A percentile compares a stretch with the other conserved stretches of the same genome.
Conservation (phyloP, 92 coral and sea anemone genomes). For the Plumapathes pennacea region DNA sequence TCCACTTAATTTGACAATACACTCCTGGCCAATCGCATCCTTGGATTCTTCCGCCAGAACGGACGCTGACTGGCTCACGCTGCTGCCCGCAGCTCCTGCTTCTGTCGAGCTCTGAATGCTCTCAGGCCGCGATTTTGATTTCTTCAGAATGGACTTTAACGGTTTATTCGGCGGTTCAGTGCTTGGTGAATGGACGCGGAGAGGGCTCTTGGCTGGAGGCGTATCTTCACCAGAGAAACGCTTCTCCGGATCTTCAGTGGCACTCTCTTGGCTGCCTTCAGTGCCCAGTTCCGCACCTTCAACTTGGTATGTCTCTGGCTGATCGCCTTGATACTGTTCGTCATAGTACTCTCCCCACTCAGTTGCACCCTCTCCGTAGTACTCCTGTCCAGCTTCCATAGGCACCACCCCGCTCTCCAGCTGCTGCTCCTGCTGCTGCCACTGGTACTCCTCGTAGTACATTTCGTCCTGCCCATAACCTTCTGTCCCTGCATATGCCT, state of each 20-base stretch:
- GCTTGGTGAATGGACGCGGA: background rate
- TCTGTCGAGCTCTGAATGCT: slow-evolving; percentile 11
- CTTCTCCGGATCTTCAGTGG: background rate
- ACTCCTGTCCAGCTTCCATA: slow-evolving; percentile 46
- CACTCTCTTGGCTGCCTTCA: background rate
- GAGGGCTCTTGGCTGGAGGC: background rate
- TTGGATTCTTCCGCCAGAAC: slow-evolving; percentile 50
- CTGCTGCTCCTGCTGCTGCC: slow-evolving; percentile 19
- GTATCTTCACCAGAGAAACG: background rate
- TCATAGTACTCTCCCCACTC: slow-evolving; percentile 20
- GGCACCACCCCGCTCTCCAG: slow-evolving; percentile 28
- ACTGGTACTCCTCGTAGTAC: too few species aligned
- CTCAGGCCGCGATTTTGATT: slow-evolving; percentile 11
- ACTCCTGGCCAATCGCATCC: slow-evolving; percentile 88
- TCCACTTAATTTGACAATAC: slow-evolving; percentile 57
- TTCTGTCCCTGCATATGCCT: slow-evolving; percentile 51
- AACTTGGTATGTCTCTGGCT: slow-evolving; percentile 25
- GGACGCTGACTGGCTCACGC: slow-evolving; percentile 31
- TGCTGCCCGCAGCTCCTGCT: too few species aligned
- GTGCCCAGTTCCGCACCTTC: slow-evolving; percentile 5
- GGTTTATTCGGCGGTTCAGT: slow-evolving; percentile 25
- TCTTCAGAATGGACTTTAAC: slow-evolving; percentile 78
- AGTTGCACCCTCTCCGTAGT: slow-evolving; percentile 17
- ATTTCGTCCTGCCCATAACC: slow-evolving; percentile 43
- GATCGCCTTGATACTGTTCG: slow-evolving; percentile 23